Evolutionary conservation across 2,797 vertebrate genomes (phyloP), one percentile per base, ranked within the genome.

Genomic region (Tamandua tetradactyla): DNA sequence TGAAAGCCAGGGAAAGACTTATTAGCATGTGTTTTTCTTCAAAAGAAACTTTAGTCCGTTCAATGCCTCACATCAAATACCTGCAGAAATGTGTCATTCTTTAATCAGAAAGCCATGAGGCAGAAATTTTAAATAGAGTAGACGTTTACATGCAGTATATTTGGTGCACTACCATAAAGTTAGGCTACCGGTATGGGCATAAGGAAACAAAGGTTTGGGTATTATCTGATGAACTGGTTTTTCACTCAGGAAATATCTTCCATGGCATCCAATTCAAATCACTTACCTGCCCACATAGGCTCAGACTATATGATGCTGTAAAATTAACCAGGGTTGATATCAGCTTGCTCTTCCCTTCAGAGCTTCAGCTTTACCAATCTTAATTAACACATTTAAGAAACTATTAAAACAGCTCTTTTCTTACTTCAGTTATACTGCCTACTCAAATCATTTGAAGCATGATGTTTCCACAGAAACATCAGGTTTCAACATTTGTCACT

Each of bases 381-480:
- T 87, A 57, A 40, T 75, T 96, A 93, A 95, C 97, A 96, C 96
- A 97, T 94, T 94, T 89, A 96, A 96, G 95, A 94, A 96, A 52
- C 80, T 64, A 23, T 95, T 95, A 78, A 96, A 96, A 91, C 62
- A 32, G 79, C 35, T 66, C n/a, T 62, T 83, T 61, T 40, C 27
- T 64, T 27, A 72, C 17, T 72, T 94, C 57, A 72, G 27, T 52
- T 27, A 32, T 47, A n/a, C 49, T 92, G 49, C 23, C 57, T 71
- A 66, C 52, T 66, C 12, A 37, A 30, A 69, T 74, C 66, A 66
- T 96, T 76, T 96, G 93, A 97, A 98, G 79, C 15, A 74, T 79
- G 94, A 83, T 94, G 94, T 95, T 97, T 79, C 57, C 91, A 94
- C 95, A 96, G 87, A 62, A n/a, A n/a, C n/a, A n/a, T n/a, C 66